Percentiles rank a stretch among this genome's conserved stretches.
Evolutionary conservation across 2,797 vertebrate genomes (phyloP).

Genomic region (Mus minutoides): DNA sequence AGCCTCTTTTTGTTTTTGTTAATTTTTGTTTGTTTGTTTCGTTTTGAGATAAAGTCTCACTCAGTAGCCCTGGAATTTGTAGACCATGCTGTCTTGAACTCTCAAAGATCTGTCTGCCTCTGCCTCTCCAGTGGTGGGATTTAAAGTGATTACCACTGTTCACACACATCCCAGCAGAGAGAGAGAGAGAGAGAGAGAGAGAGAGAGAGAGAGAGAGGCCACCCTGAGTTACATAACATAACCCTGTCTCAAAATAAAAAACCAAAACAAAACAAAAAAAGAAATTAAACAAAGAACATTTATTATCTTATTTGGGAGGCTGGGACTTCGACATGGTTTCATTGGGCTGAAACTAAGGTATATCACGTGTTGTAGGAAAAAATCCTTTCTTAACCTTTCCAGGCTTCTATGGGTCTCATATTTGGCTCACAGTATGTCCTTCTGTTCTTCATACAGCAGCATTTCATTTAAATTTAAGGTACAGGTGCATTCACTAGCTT

Average conservation of each 20-base stretch:
- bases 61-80: neutral
- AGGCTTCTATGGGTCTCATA: neutral
- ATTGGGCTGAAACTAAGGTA: neutral
- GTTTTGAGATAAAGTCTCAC: neutral
- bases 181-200: too few relatives aligned
- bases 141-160: neutral
- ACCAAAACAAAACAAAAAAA: neutral
- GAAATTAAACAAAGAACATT: neutral
- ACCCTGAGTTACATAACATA: neutral
- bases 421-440: neutral
- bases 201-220: neutral
- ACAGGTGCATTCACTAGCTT: neutral
- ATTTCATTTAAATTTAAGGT: neutral
- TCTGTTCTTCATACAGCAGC: neutral
- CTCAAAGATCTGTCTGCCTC: neutral
- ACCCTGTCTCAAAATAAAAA: neutral
- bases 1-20: neutral
- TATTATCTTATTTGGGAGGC: neutral
- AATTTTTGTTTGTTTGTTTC: neutral
- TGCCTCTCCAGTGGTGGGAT: neutral
- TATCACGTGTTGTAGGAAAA: neutral
- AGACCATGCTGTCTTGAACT: neutral
- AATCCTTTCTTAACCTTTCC: neutral
- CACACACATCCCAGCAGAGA: neutral
- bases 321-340: neutral